phyloP scores from a whole-genome alignment of 2,113 vertebrate species.

The Mustela lutreola region DNA sequence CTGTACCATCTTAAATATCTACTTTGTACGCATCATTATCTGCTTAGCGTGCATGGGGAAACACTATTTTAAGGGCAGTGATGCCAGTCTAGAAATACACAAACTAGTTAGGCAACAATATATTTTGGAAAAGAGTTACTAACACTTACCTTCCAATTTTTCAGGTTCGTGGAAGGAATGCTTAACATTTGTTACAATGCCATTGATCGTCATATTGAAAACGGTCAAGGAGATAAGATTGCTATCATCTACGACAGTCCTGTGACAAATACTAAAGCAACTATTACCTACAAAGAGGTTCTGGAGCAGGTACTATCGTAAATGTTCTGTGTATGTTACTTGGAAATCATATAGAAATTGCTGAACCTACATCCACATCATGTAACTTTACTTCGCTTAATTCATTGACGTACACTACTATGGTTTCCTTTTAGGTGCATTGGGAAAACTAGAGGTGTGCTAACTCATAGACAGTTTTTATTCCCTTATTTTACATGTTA shows the following conservation, averaged over 20 bases:
- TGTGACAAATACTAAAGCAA: conserved; percentile 92
- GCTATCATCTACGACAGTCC: conserved; percentile 98
- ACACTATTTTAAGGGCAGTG: not conserved
- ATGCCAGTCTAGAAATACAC: not conserved
- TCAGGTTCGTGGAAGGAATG: conserved; percentile 96
- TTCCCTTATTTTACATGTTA: not conserved
- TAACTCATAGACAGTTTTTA: not conserved
- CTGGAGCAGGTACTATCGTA: conserved; percentile 91
- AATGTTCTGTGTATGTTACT: not conserved
- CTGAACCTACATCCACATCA: not conserved
- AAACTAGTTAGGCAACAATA: not conserved
- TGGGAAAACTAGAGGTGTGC: not conserved
- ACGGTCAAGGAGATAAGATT: conserved; percentile 91
- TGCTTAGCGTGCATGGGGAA: not conserved
- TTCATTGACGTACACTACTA: not conserved
- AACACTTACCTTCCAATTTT: conserved; percentile 69
- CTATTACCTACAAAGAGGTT: conserved; percentile 93
- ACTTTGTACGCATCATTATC: not conserved
- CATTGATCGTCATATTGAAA: conserved; percentile 95
- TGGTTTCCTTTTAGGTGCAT: not conserved
- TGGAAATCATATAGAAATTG: not conserved
- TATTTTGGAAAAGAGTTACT: conserved; percentile 41
- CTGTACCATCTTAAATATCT: not conserved
- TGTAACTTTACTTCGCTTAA: not conserved
- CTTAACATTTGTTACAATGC: conserved; percentile 98